Evolutionary conservation across 2,888 invertebrate species (phyloP), one percentile per base, ranked within the genome.

Genomic region (Watsonalla binaria): DNA sequence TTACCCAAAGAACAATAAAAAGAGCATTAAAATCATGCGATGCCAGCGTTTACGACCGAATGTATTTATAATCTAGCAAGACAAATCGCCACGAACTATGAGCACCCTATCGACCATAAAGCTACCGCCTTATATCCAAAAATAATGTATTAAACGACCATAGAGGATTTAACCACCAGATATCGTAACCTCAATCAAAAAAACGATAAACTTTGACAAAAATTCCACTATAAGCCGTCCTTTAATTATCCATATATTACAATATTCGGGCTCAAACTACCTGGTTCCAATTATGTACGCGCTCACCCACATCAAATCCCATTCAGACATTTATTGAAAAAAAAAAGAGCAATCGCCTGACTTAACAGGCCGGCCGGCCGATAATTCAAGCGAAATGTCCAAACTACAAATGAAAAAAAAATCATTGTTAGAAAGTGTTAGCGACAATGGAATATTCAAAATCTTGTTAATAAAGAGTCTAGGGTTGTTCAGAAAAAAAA

Each of bases 301-400:
- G 88, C 88, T 88, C 90, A 88, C 90, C 90, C 89, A 90, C 88
- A 84, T 89, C 88, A 89, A 83, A 80, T 79, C 71, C 82, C 81
- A 80, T 79, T 78, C 82, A 82, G 86, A 86, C 85, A 77, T 80
- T 82, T 82, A 79, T 76, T 76, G 75, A 82, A 86, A 81, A 80
- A 84, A n/a, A 82, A 84, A 80, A 76, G 80, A 81, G 76, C 80
- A 82, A 78, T 77, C 78, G 75, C 65, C 78, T n/a, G 66, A 70
- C 78, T 84, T 83, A 89, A 88, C 89, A 84, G 86, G 84, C 86
- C 85, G 84, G 83, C 85, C 84, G 83, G 86, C 84, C 37, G 82
- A 90, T 90, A 90, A 88, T 84, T 90, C 90, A 90, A 88, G 89
- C 90, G 84, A 90, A 90, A 90, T 89, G 90, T 89, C 90, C 89